Conservation (phyloP, 2,888 invertebrate genomes). For the Polylopha cassiicola region DNA sequence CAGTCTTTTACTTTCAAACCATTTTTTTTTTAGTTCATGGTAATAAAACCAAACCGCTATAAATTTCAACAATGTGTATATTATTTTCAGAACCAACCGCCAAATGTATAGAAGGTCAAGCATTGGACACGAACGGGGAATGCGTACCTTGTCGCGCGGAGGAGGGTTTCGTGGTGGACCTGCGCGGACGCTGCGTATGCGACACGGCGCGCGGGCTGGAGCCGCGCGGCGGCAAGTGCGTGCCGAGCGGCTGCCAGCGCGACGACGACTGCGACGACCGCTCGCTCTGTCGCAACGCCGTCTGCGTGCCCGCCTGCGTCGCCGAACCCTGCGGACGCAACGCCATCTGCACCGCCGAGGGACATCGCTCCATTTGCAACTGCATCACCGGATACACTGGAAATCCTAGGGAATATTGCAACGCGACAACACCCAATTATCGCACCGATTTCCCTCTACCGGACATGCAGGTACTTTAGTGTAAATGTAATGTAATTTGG, state of each 20-base stretch:
- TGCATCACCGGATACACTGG: constrained; percentile 87
- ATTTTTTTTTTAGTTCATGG: constrained; percentile 9
- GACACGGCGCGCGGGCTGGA: constrained; percentile 87
- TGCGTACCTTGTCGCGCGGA: constrained; percentile 85
- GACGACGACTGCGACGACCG: constrained; percentile 87
- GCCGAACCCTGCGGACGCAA: constrained; percentile 85
- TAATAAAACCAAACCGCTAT: neutral
- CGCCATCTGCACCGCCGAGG: constrained; percentile 86
- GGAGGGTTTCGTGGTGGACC: constrained; percentile 85
- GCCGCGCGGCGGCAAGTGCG: constrained; percentile 86
- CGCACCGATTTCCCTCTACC: constrained; percentile 91
- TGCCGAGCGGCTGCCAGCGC: constrained; percentile 83
- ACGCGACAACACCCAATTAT: constrained; percentile 67
- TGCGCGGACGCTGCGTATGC: constrained; percentile 88
- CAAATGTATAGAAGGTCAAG: constrained; percentile 88
- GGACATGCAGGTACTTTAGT: constrained; percentile 79
- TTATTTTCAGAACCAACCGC: constrained; percentile 58
- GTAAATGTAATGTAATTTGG: neutral
- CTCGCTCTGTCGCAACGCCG: constrained; percentile 85
- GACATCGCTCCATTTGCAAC: constrained; percentile 86
- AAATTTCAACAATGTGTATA: neutral
- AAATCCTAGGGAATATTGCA: constrained; percentile 85
- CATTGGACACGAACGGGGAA: constrained; percentile 85
- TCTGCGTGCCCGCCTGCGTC: constrained; percentile 88
- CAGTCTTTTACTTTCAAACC: neutral